These are phyloP conservation scores for Leptinotarsa lineolata DNA, from an alignment of 1,140 invertebrate species.

Conservation along the genomic window DNA sequence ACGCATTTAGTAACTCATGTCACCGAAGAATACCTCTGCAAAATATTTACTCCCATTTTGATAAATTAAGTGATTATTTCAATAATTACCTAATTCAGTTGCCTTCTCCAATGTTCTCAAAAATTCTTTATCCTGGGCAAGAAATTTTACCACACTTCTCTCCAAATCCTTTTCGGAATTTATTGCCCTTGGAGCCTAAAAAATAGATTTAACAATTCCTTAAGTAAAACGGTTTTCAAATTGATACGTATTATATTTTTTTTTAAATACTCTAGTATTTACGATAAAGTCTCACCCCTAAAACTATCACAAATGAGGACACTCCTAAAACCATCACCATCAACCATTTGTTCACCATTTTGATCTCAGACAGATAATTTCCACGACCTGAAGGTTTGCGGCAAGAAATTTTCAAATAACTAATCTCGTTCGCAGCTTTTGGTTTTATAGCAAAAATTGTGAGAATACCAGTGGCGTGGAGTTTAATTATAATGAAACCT, in stretches of 20 bases:
- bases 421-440: background rate
- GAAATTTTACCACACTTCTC: slow-evolving; percentile 46
- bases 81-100: slow-evolving; percentile 24
- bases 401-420: background rate
- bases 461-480: background rate
- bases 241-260: background rate
- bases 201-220: background rate
- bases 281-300: background rate
- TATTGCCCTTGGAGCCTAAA: slow-evolving; percentile 35
- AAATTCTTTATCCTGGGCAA: slow-evolving; percentile 48
- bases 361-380: background rate
- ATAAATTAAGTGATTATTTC: background rate
- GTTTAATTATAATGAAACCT: background rate
- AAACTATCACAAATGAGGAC: background rate
- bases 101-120: slow-evolving; percentile 37
- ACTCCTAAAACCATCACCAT: background rate
- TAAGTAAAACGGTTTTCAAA: background rate
- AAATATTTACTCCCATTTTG: background rate
- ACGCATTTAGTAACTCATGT: too few species aligned
- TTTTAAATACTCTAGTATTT: background rate
- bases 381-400: background rate
- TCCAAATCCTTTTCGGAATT: slow-evolving; percentile 41
- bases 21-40: background rate
- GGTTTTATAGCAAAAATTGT: background rate
- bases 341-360: slow-evolving; percentile 7